These are phyloP conservation scores for Eutrigla gurnardus DNA, from an alignment of 2,797 vertebrate genomes.

Conservation along the genomic window DNA sequence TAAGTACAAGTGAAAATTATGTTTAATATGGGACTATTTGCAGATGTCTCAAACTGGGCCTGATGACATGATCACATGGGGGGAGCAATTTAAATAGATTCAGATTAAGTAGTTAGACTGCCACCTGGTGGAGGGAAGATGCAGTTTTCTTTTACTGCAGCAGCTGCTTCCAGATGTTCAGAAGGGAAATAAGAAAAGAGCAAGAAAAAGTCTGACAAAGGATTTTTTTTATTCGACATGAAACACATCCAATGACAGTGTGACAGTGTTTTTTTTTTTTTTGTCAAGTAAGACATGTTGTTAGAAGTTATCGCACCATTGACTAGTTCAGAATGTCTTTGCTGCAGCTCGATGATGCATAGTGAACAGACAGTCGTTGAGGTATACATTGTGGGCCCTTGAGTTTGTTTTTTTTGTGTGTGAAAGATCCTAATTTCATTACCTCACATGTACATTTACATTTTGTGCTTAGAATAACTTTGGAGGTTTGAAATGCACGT, in stretches of 20 bases:
- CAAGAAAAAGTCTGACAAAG: constrained; percentile 69
- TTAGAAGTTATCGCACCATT: constrained; percentile 79
- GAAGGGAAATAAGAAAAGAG: background rate
- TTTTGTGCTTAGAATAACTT: constrained; percentile 79
- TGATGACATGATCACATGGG: background rate
- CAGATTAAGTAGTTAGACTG: constrained; percentile 24
- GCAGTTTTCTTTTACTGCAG: background rate
- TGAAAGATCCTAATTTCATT: constrained; percentile 71
- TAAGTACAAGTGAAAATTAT: background rate
- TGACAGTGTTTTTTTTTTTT: constrained; percentile 74
- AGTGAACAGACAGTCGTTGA: constrained; percentile 81
- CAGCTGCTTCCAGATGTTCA: background rate
- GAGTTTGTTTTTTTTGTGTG: constrained; percentile 60
- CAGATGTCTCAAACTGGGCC: background rate
- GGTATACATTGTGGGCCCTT: constrained; percentile 83
- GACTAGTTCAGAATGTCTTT: constrained; percentile 72
- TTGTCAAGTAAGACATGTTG: constrained; percentile 78
- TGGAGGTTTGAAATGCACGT: constrained; percentile 59
- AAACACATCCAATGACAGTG: constrained; percentile 81
- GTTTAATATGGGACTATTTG: background rate
- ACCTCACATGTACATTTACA: constrained; percentile 73
- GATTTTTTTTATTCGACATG: constrained; percentile 78
- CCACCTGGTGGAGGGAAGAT: constrained; percentile 58
- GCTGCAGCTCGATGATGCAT: constrained; percentile 81
- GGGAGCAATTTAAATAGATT: background rate